Conservation (phyloP, 2,113 vertebrate genomes). For the Pterocles gutturalis region DNA sequence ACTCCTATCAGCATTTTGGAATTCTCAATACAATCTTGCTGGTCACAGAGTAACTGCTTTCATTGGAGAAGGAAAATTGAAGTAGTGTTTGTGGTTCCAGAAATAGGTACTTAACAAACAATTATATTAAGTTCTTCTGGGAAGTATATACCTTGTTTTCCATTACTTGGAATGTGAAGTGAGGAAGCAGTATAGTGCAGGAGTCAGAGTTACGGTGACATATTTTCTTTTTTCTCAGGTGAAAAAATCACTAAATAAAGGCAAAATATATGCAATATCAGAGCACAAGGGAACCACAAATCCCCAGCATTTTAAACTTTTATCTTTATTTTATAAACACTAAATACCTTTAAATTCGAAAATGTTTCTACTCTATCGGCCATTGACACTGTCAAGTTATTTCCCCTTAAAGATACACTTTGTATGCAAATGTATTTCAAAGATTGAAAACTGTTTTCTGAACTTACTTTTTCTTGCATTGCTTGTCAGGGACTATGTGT, state of each 20-base stretch:
- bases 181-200: neutral
- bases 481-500: neutral
- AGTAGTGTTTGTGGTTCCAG: neutral
- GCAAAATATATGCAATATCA: neutral
- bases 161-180: neutral
- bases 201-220: neutral
- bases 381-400: neutral
- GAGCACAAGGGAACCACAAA: neutral
- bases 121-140: neutral
- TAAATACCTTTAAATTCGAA: neutral
- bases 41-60: neutral
- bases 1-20: neutral
- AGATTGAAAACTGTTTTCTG: slow-evolving; percentile 7
- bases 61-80: neutral
- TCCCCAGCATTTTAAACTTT: neutral
- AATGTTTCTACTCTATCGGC: neutral
- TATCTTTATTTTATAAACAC: neutral
- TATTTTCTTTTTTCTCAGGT: neutral
- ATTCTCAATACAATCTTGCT: neutral
- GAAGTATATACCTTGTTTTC: neutral
- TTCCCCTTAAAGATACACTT: slow-evolving; percentile 1
- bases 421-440: neutral
- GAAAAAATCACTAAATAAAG: neutral
- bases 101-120: neutral
- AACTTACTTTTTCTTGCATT: neutral